Evolutionary conservation across 2,888 invertebrate genomes (phyloP), one percentile per base, ranked within the genome.

Genomic region (Lysandra bellargus): DNA sequence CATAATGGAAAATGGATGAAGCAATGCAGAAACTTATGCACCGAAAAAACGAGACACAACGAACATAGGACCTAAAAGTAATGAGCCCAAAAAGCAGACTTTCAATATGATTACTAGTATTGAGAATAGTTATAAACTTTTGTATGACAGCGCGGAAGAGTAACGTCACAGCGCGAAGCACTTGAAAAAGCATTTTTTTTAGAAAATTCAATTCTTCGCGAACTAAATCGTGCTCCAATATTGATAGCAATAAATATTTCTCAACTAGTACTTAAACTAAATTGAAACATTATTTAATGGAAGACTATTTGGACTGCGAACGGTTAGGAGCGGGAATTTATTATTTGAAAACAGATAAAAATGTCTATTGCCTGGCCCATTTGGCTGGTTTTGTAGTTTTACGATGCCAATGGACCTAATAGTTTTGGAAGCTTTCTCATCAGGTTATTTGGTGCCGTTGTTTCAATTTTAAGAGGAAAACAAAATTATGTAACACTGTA

Each of bases 341-440:
- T 30, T 33, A 33, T 76, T 33, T 33, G 14, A 53, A 76, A 53
- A 57, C 53, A 57, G 17, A 57, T 57, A 57, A 76, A 49, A 69
- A 76, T 23, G 57, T 76, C 30, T 33, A 33, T 76, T 53, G 76
- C 53, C 30, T 76, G 57, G 33, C 76, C 76, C 7, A 76, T 76
- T 76, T 76, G 30, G 76, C 76, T 76, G 14, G 33, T 76, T 76
- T 76, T 57, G 33, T 57, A 33, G 14, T 57, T 76, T 76, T 17
- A 76, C 76, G 76, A 53, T 53, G 76, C 57, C 76, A 57, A 53
- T 53, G 76, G 53, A 76, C 69, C 69, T 53, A 57, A 76, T 57
- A 76, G 33, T 17, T 33, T 76, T 76, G 76, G 57, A 76, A 76
- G 33, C 69, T 69, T 17, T 37, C 69, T 69, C 14, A 30, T 30